Evolutionary conservation across 2,113 vertebrate species (phyloP).

Genomic region (Elephantulus edwardii): DNA sequence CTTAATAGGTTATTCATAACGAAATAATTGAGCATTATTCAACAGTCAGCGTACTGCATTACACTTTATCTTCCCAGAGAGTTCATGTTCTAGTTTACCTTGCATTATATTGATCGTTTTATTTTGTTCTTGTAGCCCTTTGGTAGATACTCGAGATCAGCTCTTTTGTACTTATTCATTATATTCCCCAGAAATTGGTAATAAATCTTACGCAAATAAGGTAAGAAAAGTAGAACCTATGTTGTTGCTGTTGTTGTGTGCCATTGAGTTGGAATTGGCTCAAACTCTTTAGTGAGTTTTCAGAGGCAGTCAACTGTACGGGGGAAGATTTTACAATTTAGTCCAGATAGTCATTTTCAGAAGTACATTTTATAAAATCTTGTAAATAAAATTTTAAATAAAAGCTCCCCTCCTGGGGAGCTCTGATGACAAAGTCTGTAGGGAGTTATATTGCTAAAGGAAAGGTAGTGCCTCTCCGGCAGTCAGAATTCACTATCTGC

Average conservation of each 20-base stretch:
- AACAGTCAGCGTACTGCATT: not conserved
- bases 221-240: not conserved
- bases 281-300: too few species aligned
- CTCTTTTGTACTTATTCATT: conserved; percentile 5
- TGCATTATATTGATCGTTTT: conserved; percentile 16
- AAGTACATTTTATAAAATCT: conserved; percentile 2
- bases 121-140: conserved; percentile 3
- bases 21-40: not conserved
- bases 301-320: too few species aligned
- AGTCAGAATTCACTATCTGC: not conserved
- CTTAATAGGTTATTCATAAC: not conserved
- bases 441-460: not conserved
- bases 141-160: not conserved
- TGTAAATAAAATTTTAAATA: not conserved
- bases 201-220: conserved; percentile 14
- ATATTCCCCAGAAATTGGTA: not conserved
- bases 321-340: not conserved
- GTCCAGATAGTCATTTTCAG: not conserved
- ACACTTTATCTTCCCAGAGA: conserved; percentile 29
- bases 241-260: too few species aligned
- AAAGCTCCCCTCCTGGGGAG: not conserved
- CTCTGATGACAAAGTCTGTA: not conserved
- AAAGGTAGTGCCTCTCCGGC: not conserved
- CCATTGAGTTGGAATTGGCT: too few species aligned
- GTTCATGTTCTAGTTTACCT: not conserved